These are phyloP conservation scores for Phrynocephalus vlangalii DNA, from an alignment of 2,797 vertebrate genomes.

Conservation along the genomic window DNA sequence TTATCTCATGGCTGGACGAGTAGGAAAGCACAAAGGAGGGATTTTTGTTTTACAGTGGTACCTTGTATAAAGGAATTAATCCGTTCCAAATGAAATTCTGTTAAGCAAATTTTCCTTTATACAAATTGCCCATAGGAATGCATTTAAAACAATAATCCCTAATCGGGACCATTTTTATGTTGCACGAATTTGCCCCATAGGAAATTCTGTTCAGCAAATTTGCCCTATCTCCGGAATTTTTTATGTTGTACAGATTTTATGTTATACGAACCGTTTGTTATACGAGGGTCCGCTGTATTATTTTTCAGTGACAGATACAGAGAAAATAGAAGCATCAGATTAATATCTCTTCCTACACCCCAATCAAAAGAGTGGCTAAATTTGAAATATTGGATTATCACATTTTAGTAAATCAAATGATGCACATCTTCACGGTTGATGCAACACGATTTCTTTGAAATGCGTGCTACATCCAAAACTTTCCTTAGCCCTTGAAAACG, in stretches of 20 bases:
- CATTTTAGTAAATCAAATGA: not conserved
- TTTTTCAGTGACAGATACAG: not conserved
- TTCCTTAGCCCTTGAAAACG: no score
- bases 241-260: no score
- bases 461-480: not conserved
- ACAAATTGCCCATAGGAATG: no score
- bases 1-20: constrained; percentile 2
- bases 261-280: no score
- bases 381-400: not conserved
- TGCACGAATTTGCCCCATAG: no score
- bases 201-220: no score
- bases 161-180: no score
- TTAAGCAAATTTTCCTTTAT: no score
- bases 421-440: not conserved
- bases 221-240: no score
- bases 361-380: not conserved
- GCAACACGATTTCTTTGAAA: not conserved
- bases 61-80: no score
- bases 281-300: not conserved
- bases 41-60: not conserved
- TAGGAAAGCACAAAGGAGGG: constrained; percentile 15
- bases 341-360: not conserved
- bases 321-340: not conserved
- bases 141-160: no score
- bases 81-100: no score